These are phyloP conservation scores for Gorsachius goisagi DNA, from an alignment of 2,113 vertebrate genomes.

Conservation along the genomic window DNA sequence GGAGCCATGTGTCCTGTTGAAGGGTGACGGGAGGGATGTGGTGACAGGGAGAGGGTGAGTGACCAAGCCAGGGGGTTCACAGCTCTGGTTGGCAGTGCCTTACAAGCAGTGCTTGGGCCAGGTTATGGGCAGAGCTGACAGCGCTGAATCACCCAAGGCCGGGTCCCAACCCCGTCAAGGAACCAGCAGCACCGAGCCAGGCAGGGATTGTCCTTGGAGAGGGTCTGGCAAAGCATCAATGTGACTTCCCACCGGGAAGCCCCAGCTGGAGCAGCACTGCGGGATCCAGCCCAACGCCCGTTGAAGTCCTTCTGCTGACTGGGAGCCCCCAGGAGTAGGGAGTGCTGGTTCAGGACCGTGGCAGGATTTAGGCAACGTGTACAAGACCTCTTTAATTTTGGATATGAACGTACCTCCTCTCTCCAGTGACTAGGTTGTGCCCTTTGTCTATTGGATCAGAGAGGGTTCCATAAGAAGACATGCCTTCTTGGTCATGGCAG, in stretches of 20 bases:
- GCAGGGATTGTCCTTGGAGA: neutral
- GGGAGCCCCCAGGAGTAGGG: neutral
- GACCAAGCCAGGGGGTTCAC: neutral
- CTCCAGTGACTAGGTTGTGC: neutral
- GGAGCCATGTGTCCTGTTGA: neutral
- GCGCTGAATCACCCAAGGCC: neutral
- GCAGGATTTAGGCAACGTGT: neutral
- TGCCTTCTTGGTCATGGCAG: neutral
- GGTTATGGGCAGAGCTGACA: neutral
- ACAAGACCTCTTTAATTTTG: neutral
- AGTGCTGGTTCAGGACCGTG: rapidly evolving
- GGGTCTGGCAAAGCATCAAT: neutral
- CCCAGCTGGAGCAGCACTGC: neutral
- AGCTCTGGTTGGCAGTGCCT: neutral
- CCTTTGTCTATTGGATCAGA: neutral
- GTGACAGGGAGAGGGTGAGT: neutral
- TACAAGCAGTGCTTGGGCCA: neutral
- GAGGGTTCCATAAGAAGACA: neutral
- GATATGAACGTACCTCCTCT: neutral
- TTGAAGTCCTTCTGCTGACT: neutral
- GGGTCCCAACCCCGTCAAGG: neutral
- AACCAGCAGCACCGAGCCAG: neutral
- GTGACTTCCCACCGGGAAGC: neutral
- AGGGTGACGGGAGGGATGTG: neutral
- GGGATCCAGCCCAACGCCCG: neutral